Percentiles rank a stretch among this genome's conserved stretches.
phyloP scores from a whole-genome alignment of 2,113 vertebrate genomes.

The Sitta europaea region DNA sequence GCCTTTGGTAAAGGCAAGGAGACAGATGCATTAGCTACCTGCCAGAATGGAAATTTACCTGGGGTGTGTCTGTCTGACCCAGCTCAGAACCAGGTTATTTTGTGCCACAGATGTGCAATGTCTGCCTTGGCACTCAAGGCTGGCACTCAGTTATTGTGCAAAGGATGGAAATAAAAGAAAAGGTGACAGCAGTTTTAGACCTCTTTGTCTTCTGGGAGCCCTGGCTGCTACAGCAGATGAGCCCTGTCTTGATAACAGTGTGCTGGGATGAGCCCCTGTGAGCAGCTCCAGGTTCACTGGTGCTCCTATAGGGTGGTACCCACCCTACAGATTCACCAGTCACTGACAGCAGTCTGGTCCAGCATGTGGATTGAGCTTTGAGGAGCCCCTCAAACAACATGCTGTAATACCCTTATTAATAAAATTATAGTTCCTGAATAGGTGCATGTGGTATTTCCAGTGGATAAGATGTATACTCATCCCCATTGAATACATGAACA shows the following conservation, averaged over 20 bases:
- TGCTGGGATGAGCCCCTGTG: fast-evolving
- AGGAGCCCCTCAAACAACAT: background rate
- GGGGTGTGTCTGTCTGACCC: background rate
- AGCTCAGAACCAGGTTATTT: background rate
- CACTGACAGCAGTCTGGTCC: background rate
- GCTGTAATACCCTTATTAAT: background rate
- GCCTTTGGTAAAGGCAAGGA: background rate
- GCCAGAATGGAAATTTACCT: background rate
- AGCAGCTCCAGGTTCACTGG: background rate
- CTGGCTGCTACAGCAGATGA: background rate
- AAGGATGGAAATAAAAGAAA: background rate
- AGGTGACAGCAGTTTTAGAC: background rate
- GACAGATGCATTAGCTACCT: background rate
- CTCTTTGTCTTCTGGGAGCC: background rate
- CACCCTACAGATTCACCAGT: background rate
- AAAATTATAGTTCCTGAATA: background rate
- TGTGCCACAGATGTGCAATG: fast-evolving
- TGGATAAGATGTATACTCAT: background rate
- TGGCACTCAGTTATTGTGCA: background rate
- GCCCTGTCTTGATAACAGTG: background rate
- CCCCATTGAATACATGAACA: fast-evolving
- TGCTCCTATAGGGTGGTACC: background rate
- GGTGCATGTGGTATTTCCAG: background rate
- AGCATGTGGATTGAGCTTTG: background rate
- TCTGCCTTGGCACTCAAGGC: background rate